Evolutionary conservation across 2,797 vertebrate genomes (phyloP), one percentile per base, ranked within the genome.

Genomic region (Hirundo rustica): DNA sequence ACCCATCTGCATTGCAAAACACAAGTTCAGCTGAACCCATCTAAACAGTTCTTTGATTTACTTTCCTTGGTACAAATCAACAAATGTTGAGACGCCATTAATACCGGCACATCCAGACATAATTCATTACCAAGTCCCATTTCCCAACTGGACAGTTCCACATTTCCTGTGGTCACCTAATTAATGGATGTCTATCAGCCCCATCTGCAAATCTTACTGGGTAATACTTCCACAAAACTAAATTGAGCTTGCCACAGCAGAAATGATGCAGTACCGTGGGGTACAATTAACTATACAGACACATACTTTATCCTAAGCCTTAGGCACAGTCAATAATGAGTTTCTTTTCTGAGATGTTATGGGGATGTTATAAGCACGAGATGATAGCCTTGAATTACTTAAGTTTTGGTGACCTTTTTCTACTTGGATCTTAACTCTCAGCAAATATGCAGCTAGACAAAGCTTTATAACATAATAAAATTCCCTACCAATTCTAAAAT

Each of bases 161-260:
- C 85, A 55, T 96, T 96, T 97, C 92, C 95, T 91, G 48, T 90
- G 88, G 97, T 88, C 95, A 97, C 94, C 89, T 96, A 98, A 98
- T 98, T 98, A 98, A 98, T 98, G 98, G 97, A 94, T 97, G 91
- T 95, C 95, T 98, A 97, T 98, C 97, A 97, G 94, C 96, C 96
- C 93, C 96, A 97, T 98, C 97, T 97, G 89, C 96, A 98, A 98
- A 96, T 96, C 96, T 97, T 96, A 81, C 53, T 18, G 70, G 95
- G 95, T 94, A 98, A 97, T 96, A 89, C 95, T 97, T 97, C 95
- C 91, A 90, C 97, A 95, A 96, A 96, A 97, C 95, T 94, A 97
- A 98, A 98, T 97, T 97, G 97, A 97, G 97, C 93, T 95, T 92
- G 42, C 93, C 94, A 95, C 94, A 97, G 96, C 96, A 98, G 98